Conservation (phyloP, 1,140 invertebrate genomes). For the Agrypnia vestita region DNA sequence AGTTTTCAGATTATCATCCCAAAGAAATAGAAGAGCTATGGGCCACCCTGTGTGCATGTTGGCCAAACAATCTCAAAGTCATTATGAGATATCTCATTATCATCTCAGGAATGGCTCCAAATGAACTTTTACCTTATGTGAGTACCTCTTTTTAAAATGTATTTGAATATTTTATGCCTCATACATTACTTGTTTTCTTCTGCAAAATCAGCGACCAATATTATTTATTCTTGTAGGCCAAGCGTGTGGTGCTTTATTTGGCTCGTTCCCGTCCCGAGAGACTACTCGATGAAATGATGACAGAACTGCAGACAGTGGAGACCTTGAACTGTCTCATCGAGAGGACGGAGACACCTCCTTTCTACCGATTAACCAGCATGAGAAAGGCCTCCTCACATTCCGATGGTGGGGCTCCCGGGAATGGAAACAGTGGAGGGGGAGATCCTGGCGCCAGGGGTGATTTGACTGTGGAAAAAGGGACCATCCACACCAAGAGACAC, state of each 20-base stretch:
- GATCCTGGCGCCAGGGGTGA: constrained; percentile 69
- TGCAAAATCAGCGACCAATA: neutral
- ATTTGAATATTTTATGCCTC: neutral
- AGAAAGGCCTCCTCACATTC: constrained; percentile 91
- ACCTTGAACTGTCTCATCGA: constrained; percentile 96
- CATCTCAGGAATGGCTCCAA: constrained; percentile 95
- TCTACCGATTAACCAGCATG: constrained; percentile 94
- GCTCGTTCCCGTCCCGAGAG: constrained; percentile 91
- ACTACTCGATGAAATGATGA: constrained; percentile 96
- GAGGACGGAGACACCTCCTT: constrained; percentile 96
- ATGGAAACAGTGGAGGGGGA: constrained; percentile 69
- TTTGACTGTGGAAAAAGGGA: constrained; percentile 87
- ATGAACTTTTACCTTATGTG: constrained; percentile 91
- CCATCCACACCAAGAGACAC: constrained; percentile 96
- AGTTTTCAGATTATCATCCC: constrained; percentile 96
- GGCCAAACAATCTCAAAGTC: constrained; percentile 97
- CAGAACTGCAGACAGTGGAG: constrained; percentile 96
- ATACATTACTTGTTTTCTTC: no score
- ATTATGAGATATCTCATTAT: constrained; percentile 98
- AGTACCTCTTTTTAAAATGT: constrained; percentile 65
- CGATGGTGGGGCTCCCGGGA: constrained; percentile 73
- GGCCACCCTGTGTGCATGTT: constrained; percentile 95
- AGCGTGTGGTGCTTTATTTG: constrained; percentile 94
- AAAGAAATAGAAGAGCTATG: constrained; percentile 96
- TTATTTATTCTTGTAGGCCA: constrained; percentile 79